A percentile compares a stretch with the other conserved stretches of the same genome.
Conservation (phyloP, 2,797 vertebrate species). For the Taeniopygia guttata region DNA sequence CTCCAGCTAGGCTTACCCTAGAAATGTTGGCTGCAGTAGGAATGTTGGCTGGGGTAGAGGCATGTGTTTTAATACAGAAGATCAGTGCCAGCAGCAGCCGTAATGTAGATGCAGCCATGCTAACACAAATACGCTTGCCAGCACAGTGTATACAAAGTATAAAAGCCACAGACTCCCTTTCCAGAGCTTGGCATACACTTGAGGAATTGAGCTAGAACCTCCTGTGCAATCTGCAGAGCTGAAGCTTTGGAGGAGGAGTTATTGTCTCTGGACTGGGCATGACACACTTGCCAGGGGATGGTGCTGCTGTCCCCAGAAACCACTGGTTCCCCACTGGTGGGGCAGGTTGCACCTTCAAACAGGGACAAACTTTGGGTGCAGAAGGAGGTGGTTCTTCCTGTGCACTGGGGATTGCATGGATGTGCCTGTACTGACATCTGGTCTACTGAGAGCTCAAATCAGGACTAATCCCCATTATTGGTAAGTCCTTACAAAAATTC, state of each 20-base stretch:
- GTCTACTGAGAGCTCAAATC: background rate
- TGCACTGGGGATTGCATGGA: background rate
- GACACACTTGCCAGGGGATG: background rate
- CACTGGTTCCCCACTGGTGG: background rate
- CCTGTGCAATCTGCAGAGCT: background rate
- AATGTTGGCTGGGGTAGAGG: slow-evolving; percentile 27
- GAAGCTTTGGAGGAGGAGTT: background rate
- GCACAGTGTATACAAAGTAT: background rate
- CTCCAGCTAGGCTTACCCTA: background rate
- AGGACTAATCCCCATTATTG: background rate
- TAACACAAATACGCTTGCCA: background rate
- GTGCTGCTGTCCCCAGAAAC: background rate
- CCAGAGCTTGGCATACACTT: background rate
- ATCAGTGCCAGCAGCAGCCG: background rate
- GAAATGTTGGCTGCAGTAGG: background rate
- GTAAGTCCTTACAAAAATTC: background rate
- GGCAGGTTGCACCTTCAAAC: background rate
- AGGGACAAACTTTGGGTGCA: background rate
- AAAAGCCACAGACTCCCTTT: background rate
- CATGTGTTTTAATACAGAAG: background rate
- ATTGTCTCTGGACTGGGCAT: background rate
- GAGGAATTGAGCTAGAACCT: background rate
- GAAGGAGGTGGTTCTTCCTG: background rate
- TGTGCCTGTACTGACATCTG: background rate
- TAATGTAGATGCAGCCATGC: background rate